Percentiles rank a stretch among this genome's conserved stretches.
These are phyloP conservation scores for Zosterops japonicus DNA, from an alignment of 2,113 vertebrate genomes.

Conservation along the genomic window DNA sequence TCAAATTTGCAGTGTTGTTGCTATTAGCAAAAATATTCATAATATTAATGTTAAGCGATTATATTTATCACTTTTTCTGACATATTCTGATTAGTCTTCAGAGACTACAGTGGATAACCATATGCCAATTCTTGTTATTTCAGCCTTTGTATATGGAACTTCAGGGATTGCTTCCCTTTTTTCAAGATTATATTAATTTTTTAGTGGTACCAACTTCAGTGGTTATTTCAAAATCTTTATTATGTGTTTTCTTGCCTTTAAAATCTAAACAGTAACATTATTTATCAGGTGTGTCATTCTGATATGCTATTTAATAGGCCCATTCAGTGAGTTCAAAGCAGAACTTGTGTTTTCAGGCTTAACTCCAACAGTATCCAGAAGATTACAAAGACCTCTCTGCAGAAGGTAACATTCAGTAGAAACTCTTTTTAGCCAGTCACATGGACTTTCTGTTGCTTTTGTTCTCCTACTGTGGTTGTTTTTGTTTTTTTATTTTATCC, in stretches of 20 bases:
- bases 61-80: not conserved
- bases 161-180: not conserved
- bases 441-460: not conserved
- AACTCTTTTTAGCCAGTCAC: not conserved
- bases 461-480: not conserved
- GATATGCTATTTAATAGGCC: not conserved
- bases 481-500: not conserved
- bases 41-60: not conserved
- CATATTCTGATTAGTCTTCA: not conserved
- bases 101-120: rapidly evolving
- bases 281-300: not conserved
- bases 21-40: not conserved
- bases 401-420: constrained; percentile 25
- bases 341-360: constrained; percentile 19
- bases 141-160: not conserved
- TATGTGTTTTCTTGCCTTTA: not conserved
- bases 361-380: not conserved
- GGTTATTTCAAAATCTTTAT: not conserved
- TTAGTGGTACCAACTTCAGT: not conserved
- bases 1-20: not conserved
- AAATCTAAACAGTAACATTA: not conserved
- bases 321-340: constrained; percentile 2
- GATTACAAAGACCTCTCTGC: not conserved
- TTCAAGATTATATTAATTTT: not conserved
- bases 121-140: not conserved